Evolutionary conservation across 2,888 invertebrate species (phyloP).

Genomic region (Linyphia triangularis): DNA sequence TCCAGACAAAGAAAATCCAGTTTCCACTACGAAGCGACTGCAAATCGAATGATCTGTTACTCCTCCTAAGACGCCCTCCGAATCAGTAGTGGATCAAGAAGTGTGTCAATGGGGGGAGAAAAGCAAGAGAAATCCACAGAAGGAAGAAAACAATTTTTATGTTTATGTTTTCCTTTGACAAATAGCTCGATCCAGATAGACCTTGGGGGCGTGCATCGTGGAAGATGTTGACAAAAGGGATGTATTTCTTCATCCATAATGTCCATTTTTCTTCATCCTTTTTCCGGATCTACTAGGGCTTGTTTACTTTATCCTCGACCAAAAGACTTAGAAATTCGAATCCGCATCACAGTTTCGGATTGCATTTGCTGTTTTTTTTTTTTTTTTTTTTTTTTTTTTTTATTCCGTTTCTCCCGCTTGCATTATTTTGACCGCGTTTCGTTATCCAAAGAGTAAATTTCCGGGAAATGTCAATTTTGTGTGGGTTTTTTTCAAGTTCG

Average conservation of each 20-base stretch:
- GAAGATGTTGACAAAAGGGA: conserved; percentile 40
- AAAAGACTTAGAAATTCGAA: conserved; percentile 36
- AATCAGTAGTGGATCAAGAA: background rate
- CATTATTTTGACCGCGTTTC: background rate
- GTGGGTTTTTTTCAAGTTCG: background rate
- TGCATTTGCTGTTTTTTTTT: background rate
- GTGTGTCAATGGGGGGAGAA: background rate
- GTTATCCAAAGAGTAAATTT: background rate
- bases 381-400: background rate
- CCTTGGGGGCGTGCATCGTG: background rate
- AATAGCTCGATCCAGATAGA: conserved; percentile 23
- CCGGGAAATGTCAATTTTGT: no score
- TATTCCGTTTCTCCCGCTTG: background rate
- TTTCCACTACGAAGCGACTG: background rate
- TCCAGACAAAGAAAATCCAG: background rate
- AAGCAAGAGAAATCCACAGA: background rate
- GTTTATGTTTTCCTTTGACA: conserved; percentile 42
- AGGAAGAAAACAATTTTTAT: background rate
- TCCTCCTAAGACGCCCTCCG: background rate
- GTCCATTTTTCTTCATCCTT: background rate
- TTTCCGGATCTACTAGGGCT: conserved; percentile 5
- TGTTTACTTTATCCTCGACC: conserved; percentile 38
- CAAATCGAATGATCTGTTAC: background rate
- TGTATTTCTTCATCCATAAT: conserved; percentile 43
- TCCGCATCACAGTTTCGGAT: conserved; percentile 25